Percentiles rank a stretch among this genome's conserved stretches.
Evolutionary conservation across 2,888 invertebrate genomes (phyloP).

Genomic region (Sclerodermus sp.): DNA sequence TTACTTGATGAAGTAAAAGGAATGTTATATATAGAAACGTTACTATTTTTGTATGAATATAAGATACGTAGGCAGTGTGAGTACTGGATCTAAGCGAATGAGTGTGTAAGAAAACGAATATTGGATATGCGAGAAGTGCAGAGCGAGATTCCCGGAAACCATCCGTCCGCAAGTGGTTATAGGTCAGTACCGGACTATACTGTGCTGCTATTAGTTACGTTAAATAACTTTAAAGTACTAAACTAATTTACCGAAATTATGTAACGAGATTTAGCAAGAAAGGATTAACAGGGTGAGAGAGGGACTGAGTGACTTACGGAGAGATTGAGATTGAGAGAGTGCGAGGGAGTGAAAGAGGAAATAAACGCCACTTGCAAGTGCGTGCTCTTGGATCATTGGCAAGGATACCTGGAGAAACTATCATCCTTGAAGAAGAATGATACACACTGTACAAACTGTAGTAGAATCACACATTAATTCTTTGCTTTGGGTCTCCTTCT

Average conservation of each 20-base stretch:
- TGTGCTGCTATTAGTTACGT: constrained; percentile 54
- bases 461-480: too few species aligned
- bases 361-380: constrained; percentile 14
- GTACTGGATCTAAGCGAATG: constrained; percentile 52
- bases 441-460: too few species aligned
- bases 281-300: constrained; percentile 11
- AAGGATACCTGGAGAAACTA: constrained; percentile 17
- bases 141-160: constrained; percentile 36
- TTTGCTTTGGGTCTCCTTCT: too few species aligned
- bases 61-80: constrained; percentile 46
- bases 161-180: constrained; percentile 58
- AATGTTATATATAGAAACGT: constrained; percentile 40
- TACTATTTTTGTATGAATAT: constrained; percentile 52
- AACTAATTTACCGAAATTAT: constrained; percentile 21
- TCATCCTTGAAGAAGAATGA: too few species aligned
- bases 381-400: constrained; percentile 27
- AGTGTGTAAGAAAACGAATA: constrained; percentile 20
- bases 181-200: constrained; percentile 59
- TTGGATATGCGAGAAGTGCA: constrained; percentile 6
- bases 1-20: constrained; percentile 32
- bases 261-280: constrained; percentile 25
- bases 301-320: constrained; percentile 7
- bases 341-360: constrained; percentile 3
- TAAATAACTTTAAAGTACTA: constrained; percentile 35
- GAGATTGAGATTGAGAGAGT: constrained; percentile 9